Conservation (phyloP, 2,888 invertebrate species). For the Lasioglossum calceatum region DNA sequence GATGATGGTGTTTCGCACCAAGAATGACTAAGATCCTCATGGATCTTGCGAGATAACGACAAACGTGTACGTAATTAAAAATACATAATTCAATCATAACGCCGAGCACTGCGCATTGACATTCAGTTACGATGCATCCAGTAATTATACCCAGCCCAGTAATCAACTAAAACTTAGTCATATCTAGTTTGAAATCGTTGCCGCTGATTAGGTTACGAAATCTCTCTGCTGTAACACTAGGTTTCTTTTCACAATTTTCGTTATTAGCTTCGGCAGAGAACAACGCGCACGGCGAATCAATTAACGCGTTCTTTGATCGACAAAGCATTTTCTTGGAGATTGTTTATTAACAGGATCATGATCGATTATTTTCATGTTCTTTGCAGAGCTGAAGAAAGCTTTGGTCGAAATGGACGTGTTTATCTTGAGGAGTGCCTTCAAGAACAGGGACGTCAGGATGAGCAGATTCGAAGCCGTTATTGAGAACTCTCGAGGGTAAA, state of each 20-base stretch:
- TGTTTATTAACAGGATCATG: background rate
- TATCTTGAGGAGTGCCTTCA: conserved; percentile 16
- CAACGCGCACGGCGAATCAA: background rate
- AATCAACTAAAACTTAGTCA: background rate
- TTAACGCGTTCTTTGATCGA: background rate
- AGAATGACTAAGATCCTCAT: background rate
- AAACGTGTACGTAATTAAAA: background rate
- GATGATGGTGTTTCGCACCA: background rate
- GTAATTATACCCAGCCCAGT: background rate
- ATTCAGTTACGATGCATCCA: background rate
- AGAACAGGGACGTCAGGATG: conserved; percentile 66
- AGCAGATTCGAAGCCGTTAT: conserved; percentile 67
- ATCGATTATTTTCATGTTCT: background rate
- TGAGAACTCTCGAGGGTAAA: conserved; percentile 67
- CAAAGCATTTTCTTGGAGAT: background rate
- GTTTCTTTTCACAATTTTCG: background rate
- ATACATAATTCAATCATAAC: conserved; percentile 6
- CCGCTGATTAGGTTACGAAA: conserved; percentile 11
- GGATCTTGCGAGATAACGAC: background rate
- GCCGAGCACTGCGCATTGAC: background rate
- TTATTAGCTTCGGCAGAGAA: background rate
- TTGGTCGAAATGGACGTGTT: conserved; percentile 72
- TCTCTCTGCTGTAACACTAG: background rate
- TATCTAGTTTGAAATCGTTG: conserved; percentile 3
- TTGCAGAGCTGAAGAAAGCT: conserved; percentile 75